Conservation (phyloP, 2,888 invertebrate genomes). For the Agriopis marginaria region DNA sequence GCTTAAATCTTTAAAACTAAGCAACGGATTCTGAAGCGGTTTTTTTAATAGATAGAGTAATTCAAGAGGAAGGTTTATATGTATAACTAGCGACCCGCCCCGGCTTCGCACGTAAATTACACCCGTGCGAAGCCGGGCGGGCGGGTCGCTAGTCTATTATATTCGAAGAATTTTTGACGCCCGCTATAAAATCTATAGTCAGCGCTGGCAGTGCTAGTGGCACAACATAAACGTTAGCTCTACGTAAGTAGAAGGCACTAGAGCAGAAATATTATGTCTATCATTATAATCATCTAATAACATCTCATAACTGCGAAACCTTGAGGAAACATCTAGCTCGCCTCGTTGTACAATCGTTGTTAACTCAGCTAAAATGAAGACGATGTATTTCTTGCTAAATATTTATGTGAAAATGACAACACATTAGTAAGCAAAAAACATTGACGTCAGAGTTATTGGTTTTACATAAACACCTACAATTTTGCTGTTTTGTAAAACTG, state of each 20-base stretch:
- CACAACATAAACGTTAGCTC: neutral
- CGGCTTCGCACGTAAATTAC: too few relatives aligned
- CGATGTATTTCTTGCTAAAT: neutral
- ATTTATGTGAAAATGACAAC: slow-evolving; percentile 3
- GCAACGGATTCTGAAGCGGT: too few relatives aligned
- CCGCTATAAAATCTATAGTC: neutral
- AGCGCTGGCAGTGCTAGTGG: neutral
- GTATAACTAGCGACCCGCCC: too few relatives aligned
- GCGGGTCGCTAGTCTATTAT: too few relatives aligned
- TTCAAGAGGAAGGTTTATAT: too few relatives aligned
- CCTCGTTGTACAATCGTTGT: neutral
- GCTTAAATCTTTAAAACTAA: too few relatives aligned
- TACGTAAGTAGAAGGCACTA: neutral
- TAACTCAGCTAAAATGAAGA: slow-evolving; percentile 11
- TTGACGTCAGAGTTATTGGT: slow-evolving; percentile 1
- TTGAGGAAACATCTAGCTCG: slow-evolving; percentile 17
- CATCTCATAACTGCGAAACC: slow-evolving; percentile 18
- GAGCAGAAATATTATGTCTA: slow-evolving; percentile 9
- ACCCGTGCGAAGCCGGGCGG: too few relatives aligned
- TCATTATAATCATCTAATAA: slow-evolving; percentile 27
- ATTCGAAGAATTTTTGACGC: neutral
- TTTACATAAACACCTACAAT: neutral
- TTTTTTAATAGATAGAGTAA: too few relatives aligned
- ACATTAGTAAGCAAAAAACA: slow-evolving; percentile 1
- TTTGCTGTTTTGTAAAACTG: neutral